Conservation (phyloP, 2,113 vertebrate genomes). For the Gobio gobio region DNA sequence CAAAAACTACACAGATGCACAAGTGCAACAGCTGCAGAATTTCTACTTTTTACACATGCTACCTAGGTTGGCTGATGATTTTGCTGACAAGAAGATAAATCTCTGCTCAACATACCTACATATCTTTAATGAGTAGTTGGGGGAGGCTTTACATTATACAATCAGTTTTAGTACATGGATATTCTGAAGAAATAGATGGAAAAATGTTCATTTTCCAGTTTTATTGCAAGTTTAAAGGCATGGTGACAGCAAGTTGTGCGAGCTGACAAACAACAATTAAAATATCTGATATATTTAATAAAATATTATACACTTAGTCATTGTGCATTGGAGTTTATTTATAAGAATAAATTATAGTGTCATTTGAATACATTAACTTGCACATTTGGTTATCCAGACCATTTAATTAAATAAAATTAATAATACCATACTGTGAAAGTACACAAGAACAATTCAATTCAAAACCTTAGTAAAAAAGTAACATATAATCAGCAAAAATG, state of each 20-base stretch:
- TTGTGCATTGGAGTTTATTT: background rate
- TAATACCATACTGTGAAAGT: background rate
- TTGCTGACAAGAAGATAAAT: background rate
- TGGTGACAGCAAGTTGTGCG: background rate
- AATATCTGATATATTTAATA: background rate
- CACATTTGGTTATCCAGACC: background rate
- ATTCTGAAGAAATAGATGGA: background rate
- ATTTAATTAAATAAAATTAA: background rate
- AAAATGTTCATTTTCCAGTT: too few species aligned
- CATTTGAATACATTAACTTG: too few species aligned
- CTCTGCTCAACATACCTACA: background rate
- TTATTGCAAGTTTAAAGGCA: too few species aligned
- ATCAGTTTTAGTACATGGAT: background rate
- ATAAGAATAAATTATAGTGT: background rate
- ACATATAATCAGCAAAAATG: too few species aligned
- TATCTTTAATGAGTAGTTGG: background rate
- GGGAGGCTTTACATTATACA: background rate
- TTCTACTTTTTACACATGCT: background rate
- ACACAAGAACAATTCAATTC: too few species aligned
- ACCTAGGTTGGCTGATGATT: background rate
- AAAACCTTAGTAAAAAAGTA: too few species aligned
- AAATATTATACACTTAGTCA: background rate
- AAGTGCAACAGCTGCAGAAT: background rate
- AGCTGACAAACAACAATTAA: background rate
- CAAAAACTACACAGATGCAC: constrained; percentile 1